Percentiles rank a stretch among this genome's conserved stretches.
Evolutionary conservation across 2,888 invertebrate species (phyloP).

Genomic region (Parnassius apollo): DNA sequence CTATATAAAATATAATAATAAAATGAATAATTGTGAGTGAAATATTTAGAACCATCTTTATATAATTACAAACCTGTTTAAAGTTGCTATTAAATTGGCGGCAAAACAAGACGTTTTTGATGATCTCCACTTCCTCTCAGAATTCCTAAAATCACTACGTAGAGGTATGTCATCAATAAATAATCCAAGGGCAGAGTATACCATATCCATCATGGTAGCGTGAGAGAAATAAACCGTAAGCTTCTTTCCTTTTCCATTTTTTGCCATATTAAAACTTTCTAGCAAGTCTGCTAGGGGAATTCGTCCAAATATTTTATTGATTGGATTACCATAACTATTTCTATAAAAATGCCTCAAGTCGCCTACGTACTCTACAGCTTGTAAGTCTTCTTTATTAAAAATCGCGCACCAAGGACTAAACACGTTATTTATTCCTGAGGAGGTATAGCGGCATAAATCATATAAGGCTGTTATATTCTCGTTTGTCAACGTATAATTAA

Average conservation of each 20-base stretch:
- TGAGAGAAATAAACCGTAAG: conserved; percentile 86
- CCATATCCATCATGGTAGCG: conserved; percentile 82
- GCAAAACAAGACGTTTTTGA: no score
- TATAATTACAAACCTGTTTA: conserved; percentile 81
- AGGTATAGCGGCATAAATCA: conserved; percentile 89
- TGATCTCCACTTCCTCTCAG: no score
- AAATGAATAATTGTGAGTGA: no score
- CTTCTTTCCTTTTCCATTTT: conserved; percentile 58
- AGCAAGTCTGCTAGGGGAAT: conserved; percentile 85
- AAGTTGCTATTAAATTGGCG: conserved; percentile 85
- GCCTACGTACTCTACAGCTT: conserved; percentile 86
- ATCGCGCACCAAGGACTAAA: conserved; percentile 89
- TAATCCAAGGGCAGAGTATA: conserved; percentile 84
- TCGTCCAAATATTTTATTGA: conserved; percentile 84
- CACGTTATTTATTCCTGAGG: conserved; percentile 75
- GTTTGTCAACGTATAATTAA: neutral
- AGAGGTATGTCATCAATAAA: conserved; percentile 32
- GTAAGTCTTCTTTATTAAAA: conserved; percentile 86
- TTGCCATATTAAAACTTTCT: conserved; percentile 68
- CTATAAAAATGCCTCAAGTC: conserved; percentile 87
- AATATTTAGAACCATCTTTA: no score
- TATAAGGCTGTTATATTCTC: conserved; percentile 84
- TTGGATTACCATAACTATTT: conserved; percentile 62
- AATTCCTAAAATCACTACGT: no score
- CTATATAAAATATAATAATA: no score